Base-by-base conservation (phyloP, 2,888 invertebrate genomes). In the Chydorus sphaericus region DNA sequence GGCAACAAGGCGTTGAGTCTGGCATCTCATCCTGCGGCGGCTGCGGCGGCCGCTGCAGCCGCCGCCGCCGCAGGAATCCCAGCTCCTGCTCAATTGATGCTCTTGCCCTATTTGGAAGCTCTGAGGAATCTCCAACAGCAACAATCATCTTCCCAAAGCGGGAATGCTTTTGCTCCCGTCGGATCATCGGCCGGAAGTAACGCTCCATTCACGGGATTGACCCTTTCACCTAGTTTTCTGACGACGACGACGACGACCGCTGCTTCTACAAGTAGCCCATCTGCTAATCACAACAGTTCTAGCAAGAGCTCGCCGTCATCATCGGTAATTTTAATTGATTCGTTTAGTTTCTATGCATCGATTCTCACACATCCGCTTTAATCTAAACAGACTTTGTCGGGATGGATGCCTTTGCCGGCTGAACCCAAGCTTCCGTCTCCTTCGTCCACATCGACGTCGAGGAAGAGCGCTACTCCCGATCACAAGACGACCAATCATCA, bases 401-500 rank as follows among this genome's bases (percentile, higher is more conserved):
- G 44, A 26, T 44, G 44, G 44, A n/a, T 23, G 11, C 18, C n/a
- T 14, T 23, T 28, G 10, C n/a, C 44, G 10, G n/a, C 28, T 11
- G 44, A 8, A 44, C 44, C 14, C 5, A 44, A 44, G n/a, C 26
- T 8, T 20, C 28, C 28, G 26, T 28, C 44, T 4, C 28, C 44
- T 26, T 28, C 44, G n/a, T n/a, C n/a, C n/a, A n/a, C n/a, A n/a
- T n/a, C n/a, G n/a, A n/a, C n/a, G n/a, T 23, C 28, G 28, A 44
- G 44, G 11, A 20, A 28, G 26, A 44, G 44, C 44, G 23, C 44
- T 4, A 44, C 44, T 8, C 44, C 44, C 4, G 44, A 44, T 23
- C 44, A 44, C 4, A 11, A 23, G 44, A 26, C 26, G 14, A 44
- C 4, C 44, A 44, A 44, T n/a, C n/a, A 59, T 61, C 48, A 62